phyloP scores from a whole-genome alignment of 2,113 vertebrate species.

The Isichthys henryi region DNA sequence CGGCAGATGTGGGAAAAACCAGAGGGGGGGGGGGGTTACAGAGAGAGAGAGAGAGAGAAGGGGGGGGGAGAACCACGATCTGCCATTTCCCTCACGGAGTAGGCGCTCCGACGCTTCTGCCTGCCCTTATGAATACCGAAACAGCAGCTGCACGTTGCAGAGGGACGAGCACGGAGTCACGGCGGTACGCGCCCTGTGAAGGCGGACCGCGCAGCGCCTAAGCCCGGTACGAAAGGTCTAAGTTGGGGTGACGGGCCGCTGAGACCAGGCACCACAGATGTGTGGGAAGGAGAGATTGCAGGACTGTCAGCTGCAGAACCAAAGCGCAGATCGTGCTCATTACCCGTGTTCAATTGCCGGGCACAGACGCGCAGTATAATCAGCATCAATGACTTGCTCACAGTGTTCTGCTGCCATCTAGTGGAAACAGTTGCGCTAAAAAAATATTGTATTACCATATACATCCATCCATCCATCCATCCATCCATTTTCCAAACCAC shows the following conservation, averaged over 20 bases:
- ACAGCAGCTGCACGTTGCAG: conserved; percentile 8
- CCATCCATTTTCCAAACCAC: too few relatives aligned
- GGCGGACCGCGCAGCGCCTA: not conserved
- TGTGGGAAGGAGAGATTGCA: not conserved
- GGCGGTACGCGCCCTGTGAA: not conserved
- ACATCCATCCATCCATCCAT: too few relatives aligned
- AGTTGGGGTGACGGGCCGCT: not conserved
- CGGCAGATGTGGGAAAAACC: conserved; percentile 8
- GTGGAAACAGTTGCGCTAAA: conserved; percentile 1
- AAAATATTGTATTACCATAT: not conserved
- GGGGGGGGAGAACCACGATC: not conserved
- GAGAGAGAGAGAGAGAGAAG: not conserved
- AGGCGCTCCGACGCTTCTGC: not conserved
- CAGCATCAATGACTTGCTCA: not conserved
- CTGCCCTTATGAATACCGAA: not conserved
- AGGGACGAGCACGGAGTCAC: not conserved
- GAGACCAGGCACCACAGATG: not conserved
- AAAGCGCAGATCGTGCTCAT: not conserved
- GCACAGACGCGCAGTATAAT: not conserved
- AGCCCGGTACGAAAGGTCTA: not conserved
- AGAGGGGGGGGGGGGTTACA: not conserved
- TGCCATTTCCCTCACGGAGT: not conserved
- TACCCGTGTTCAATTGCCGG: not conserved
- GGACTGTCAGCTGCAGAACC: not conserved
- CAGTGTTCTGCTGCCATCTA: conserved; percentile 23